Evolutionary conservation across 2,797 vertebrate genomes (phyloP), one percentile per base, ranked within the genome.

Genomic region (Coregonus suidteri): DNA sequence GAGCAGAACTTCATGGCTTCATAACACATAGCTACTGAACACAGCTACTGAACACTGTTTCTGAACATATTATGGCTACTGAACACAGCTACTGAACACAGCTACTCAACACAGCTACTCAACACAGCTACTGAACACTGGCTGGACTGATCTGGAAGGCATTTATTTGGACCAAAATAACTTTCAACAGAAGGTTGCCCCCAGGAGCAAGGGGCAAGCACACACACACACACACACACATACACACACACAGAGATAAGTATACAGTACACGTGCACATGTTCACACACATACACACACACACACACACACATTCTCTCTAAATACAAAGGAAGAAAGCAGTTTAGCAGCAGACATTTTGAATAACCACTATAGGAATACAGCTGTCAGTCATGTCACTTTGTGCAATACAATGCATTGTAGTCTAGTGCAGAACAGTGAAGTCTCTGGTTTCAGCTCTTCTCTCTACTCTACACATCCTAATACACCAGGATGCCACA

Each of bases 141-240:
- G 78, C 79, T 62, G 59, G 74, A 84, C 71, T 79, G 81, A 81
- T 79, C 78, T 82, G 78, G 79, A 84, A 84, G 74, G 71, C 81
- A 79, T 78, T 83, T 79, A 78, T 80, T 82, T 79, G 82, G 79
- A 80, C 82, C 74, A 80, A 78, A 86, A 83, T 86, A 85, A 82
- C 82, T 85, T 76, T 80, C 70, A 83, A 79, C 77, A 79, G 77
- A 83, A 76, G 81, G 79, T 77, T 79, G 81, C 85, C 83, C 80
- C 75, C 73, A 77, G 81, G 70, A 53, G 20, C 52, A 35, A 54
- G 52, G 30, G 20, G 67, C 37, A 66, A 69, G 25, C 56, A 30
- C 47, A 56, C 11, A 11, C 25, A 18, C 41, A 56, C 66, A 53
- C 30, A 14, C 31, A 3, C 30, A 64, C 25, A 25, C 25, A 25